Base-by-base conservation (phyloP, 2,888 invertebrate genomes). In the Gasteruption jaculator region DNA sequence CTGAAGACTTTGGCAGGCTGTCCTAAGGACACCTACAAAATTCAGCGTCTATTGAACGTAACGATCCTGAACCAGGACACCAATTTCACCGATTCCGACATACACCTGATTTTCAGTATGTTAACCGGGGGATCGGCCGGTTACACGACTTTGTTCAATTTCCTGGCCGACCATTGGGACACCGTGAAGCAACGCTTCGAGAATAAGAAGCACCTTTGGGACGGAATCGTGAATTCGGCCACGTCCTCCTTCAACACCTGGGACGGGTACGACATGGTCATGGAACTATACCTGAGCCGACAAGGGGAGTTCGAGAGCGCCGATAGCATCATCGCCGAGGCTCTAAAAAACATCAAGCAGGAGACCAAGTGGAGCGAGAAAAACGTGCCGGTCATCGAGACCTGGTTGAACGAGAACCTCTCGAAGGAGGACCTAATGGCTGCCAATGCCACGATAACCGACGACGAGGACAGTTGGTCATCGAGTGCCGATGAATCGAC, bases 1-100 rank as follows among this genome's bases (percentile, higher is more conserved):
- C 66, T 88, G 34, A 88, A 87, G 68, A 85, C 84, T 1, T 70
- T 88, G 3, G 86, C 87, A 0, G 86, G 89, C 1, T 89, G 89
- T 65, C 85, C 88, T 1, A 77, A 79, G n/a, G 81, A 85, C 38
- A 70, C 79, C 1, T 74, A 74, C 52, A 88, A 86, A 67, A 85
- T 88, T 27, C 76, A 80, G 54, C 73, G 75, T 41, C 61, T 83
- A 10, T 63, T 89, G 21, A 83, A 85, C 54, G 76, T 85, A 5
- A 82, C 86, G 0, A 75, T 88, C 25, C 61, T 88, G 31, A 81
- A 84, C 50, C 77, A 77, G 14, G 82, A 83, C 56, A 79, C 76
- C 0, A 85, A 85, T 61, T 87, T 89, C 54, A 82, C 84, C 0
- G 86, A 87, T 59, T 83, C 81, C 2, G 88, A 89, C 52, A 72